Evolutionary conservation across 2,797 vertebrate species (phyloP), one percentile per base, ranked within the genome.

Genomic region (Fistularia commersonii): DNA sequence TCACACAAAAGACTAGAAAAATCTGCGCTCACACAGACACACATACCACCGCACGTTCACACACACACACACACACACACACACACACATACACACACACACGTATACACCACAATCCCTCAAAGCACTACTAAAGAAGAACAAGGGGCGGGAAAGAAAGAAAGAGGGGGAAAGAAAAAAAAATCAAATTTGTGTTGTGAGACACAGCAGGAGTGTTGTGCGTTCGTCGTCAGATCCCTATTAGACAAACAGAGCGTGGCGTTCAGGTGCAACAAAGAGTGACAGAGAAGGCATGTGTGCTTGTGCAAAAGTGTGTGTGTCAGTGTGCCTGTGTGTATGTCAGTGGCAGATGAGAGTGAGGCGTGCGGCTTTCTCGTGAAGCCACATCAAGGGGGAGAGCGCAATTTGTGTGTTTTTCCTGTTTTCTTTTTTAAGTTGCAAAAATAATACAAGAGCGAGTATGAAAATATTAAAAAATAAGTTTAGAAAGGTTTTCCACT

Each of bases 1-100:
- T 91, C 60, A 72, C 87, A 87, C 84, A 85, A 90, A 90, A 91
- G 88, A 88, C 72, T 79, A 76, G 85, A 88, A 84, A 88, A 90
- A 88, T 88, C 87, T 85, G 85, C 82, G 82, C 82, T 71, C 82
- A 76, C 73, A 79, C 67, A 48, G 59, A 73, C 67, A 68, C 77
- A 76, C 78, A 76, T 57, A 61, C 62, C 38, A 11, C 13, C 82
- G 76, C 74, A 77, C 65, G 49, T 55, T 72, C 68, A 69, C 77
- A 75, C 78, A 75, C 59, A 60, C 64, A n/a, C 14, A 8, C 40
- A n/a, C 40, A n/a, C 12, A 8, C 37, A 62, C 72, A 60, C 79
- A 74, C 75, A 78, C 77, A 48, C 65, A 56, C 66, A 65, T 52
- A 74, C 58, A 51, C 43, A 56, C 54, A 49, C 32, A 61, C 58